Conservation (phyloP, 2,113 vertebrate genomes). For the Gulo gulo region DNA sequence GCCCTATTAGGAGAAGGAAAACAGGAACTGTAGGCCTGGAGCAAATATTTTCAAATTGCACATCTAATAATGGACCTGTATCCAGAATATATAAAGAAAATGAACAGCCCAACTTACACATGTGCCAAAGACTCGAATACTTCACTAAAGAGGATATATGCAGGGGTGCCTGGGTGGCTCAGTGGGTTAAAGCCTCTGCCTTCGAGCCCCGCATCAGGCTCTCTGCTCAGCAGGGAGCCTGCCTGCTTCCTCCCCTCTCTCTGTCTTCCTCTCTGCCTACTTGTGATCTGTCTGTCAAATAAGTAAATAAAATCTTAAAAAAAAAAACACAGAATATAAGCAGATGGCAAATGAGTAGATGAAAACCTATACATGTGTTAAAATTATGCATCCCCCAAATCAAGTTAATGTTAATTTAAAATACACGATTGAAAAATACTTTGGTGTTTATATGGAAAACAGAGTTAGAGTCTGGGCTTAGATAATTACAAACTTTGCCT, state of each 20-base stretch:
- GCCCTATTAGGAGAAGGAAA: not conserved
- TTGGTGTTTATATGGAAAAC: not conserved
- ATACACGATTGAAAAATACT: not conserved
- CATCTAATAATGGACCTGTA: not conserved
- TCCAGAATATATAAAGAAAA: not conserved
- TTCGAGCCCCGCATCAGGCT: rapidly evolving
- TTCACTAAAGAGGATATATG: not conserved
- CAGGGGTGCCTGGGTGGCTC: not conserved
- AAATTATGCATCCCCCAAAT: not conserved
- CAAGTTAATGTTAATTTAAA: not conserved
- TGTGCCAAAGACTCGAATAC: not conserved
- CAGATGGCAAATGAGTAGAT: not conserved
- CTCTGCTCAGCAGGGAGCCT: too few relatives aligned
- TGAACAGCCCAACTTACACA: not conserved
- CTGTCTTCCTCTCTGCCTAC: too few relatives aligned
- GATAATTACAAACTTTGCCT: not conserved
- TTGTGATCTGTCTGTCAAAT: too few relatives aligned
- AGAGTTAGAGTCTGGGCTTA: not conserved
- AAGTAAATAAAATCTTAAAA: too few relatives aligned
- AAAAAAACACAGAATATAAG: not conserved
- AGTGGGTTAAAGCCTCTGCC: too few relatives aligned
- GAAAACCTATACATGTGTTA: not conserved
- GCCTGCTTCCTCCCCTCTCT: too few relatives aligned
- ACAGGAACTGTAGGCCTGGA: not conserved
- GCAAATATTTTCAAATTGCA: not conserved